These are phyloP conservation scores for Apodemus agrarius DNA, from an alignment of 2,797 vertebrate species.

Conservation along the genomic window DNA sequence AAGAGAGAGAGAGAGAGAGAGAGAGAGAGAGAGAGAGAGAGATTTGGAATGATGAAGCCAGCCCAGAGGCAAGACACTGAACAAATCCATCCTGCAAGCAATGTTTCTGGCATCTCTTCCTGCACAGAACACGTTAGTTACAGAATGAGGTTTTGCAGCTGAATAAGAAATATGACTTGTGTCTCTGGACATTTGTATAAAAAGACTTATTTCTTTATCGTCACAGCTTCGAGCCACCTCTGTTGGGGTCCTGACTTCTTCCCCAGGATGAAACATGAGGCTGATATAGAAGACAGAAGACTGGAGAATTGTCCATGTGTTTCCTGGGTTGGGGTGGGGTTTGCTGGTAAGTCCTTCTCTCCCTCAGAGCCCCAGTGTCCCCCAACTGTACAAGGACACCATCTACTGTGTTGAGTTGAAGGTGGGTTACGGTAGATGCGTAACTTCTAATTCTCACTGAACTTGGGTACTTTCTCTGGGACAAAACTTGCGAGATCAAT, in stretches of 20 bases:
- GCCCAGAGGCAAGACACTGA: constrained; percentile 6
- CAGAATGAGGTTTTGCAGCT: constrained; percentile 65
- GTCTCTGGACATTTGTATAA: constrained; percentile 71
- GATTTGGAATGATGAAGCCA: constrained; percentile 10
- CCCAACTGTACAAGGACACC: not conserved
- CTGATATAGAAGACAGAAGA: not conserved
- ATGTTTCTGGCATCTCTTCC: not conserved
- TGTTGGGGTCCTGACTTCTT: not conserved
- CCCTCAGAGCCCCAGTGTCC: constrained; percentile 27
- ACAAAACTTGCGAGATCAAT: not conserved
- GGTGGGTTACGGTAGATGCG: not conserved
- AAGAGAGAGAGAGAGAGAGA: not conserved
- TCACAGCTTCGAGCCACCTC: constrained; percentile 19
- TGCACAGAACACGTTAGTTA: constrained; percentile 41
- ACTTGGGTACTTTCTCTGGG: not conserved
- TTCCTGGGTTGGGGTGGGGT: not conserved
- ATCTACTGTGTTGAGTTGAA: constrained; percentile 16
- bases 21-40: not conserved
- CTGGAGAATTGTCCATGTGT: not conserved
- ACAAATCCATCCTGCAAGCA: constrained; percentile 58
- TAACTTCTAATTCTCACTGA: not conserved
- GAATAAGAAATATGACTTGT: constrained; percentile 70
- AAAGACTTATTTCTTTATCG: constrained; percentile 56
- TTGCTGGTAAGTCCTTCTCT: not conserved
- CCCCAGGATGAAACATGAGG: not conserved